Evolutionary conservation across 2,888 invertebrate species (phyloP), one percentile per base, ranked within the genome.

Genomic region (Calameuta idolon): DNA sequence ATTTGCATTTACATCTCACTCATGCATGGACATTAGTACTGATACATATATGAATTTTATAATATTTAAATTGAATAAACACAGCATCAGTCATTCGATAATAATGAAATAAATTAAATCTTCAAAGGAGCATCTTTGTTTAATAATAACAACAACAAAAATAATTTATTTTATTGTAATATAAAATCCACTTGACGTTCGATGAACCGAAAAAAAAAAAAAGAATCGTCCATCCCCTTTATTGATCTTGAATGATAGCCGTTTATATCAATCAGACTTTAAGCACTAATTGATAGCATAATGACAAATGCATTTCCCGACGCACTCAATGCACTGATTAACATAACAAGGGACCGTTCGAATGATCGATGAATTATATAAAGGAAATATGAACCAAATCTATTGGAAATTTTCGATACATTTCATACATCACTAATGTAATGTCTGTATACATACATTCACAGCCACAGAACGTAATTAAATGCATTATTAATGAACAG

Each of bases 401-500:
- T 23, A 55, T 55, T 55, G 55, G 55, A 55, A 55, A 55, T 1
- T 55, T 55, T 55, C 55, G 55, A 55, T 40, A 40, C 55, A 23
- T 55, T 55, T 9, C 23, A 55, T 55, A 55, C 23, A 2, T 9
- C 55, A 55, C 9, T 2, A 55, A 2, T 23, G 23, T 55, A 23
- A 55, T 55, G 23, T 15, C 23, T 9, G 23, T 23, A 55, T 23
- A 55, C 5, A 40, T 40, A 23, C 55, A 23, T 55, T 23, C 9
- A 55, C 2, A 55, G 55, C 2, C 23, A 23, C 55, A 55, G 23
- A 55, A 55, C 23, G 55, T 77, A 77, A 77, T 77, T 77, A 77
- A 77, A 77, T 77, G 71, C 77, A 77, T 77, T 75, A 77, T 77
- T 77, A 77, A 77, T 77, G 74, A 71, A 31, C 31, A 15, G 33